Base-by-base conservation (phyloP, 2,797 vertebrate species). In the Enoplosus armatus region DNA sequence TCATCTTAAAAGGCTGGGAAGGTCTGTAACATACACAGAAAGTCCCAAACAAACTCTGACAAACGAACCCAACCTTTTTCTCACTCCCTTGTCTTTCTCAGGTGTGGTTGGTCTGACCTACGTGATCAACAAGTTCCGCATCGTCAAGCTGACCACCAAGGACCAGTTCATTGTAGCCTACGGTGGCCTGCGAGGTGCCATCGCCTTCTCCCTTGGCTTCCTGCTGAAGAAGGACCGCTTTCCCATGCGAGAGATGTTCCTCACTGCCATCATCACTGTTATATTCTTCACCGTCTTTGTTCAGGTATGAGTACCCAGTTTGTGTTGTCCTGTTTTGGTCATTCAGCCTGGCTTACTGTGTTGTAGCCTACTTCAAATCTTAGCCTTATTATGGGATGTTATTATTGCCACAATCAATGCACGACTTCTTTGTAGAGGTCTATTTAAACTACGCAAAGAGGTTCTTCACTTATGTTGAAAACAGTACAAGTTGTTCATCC, bases 221-320 rank as follows among this genome's bases (percentile, higher is more conserved):
- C 95, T 99, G 51, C 94, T 99, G 82, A n/a, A 96, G 0, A 24
- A 77, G 0, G 0, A 85, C 0, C 93, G 93, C 8, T 98, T 98
- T 4, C 85, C 93, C 59, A 95, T 94, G 96, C 97, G 95, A 66
- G 85, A 96, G 18, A 96, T 99, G 95, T 99, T 99, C 94, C 97
- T 99, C 79, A 99, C 98, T 0, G 97, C 98, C 89, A 98, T 99
- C 95, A 99, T 99, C 95, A 99, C 98, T 0, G 97, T 98, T 67
- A 96, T 99, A 93, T 99, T 99, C 95, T 99, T 99, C 95, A 99
- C 98, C 0, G 98, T 99, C 43, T 99, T 99, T 1, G 98, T 99
- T 82, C 98, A 99, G 98, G 98, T 98, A 83, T 0, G 72, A 80
- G 83, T 6, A 3, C 15, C 6, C 27, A 1, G 12, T 11, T 26